Percentiles rank a stretch among this genome's conserved stretches.
phyloP scores from a whole-genome alignment of 2,113 vertebrate species.

The Zosterops hypoxanthus region DNA sequence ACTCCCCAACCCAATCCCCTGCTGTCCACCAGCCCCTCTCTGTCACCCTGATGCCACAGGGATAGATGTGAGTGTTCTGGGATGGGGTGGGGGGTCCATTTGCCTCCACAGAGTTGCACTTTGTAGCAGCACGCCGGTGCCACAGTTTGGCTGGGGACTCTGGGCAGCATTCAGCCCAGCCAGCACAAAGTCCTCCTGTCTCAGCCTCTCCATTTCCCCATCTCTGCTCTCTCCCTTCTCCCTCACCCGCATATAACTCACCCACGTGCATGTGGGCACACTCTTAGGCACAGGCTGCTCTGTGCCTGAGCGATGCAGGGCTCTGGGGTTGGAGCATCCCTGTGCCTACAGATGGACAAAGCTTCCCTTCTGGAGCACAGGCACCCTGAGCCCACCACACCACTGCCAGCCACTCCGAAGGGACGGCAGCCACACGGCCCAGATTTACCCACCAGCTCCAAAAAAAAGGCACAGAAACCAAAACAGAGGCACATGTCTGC shows the following conservation, averaged over 20 bases:
- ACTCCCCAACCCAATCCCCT: neutral
- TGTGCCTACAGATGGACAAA: neutral
- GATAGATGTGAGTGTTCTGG: neutral
- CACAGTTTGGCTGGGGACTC: neutral
- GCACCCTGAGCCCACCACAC: neutral
- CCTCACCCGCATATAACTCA: neutral
- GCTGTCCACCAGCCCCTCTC: neutral
- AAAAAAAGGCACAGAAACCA: neutral
- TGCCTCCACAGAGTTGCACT: neutral
- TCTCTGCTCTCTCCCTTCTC: neutral
- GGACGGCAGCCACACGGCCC: fast-evolving
- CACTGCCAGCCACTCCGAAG: fast-evolving
- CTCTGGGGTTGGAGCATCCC: neutral
- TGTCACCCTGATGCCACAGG: fast-evolving
- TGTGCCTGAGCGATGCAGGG: fast-evolving
- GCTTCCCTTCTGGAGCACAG: neutral
- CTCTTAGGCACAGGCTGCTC: neutral
- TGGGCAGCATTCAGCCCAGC: neutral
- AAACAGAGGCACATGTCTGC: neutral
- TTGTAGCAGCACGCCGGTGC: neutral
- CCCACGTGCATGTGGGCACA: neutral
- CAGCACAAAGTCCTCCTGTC: neutral
- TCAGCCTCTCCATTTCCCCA: neutral
- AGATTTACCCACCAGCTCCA: neutral
- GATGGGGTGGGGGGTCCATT: fast-evolving